phyloP scores from a whole-genome alignment of 1,140 invertebrate genomes.

The Camponotus pennsylvanicus region DNA sequence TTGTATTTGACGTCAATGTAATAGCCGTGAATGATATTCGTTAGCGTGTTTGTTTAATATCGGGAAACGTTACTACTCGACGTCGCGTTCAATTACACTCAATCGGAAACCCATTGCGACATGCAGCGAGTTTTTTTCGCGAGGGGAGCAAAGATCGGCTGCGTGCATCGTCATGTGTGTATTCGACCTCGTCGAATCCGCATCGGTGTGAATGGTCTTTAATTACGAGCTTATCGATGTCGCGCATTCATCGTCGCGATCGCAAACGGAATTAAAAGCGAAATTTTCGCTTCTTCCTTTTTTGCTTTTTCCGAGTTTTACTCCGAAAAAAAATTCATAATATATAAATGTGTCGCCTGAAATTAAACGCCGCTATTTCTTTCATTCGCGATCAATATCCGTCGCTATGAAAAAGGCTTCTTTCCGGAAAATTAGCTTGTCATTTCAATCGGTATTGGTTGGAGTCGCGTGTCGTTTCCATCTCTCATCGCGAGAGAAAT shows the following conservation, averaged over 20 bases:
- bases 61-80: constrained; percentile 37
- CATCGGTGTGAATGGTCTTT: constrained; percentile 44
- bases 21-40: constrained; percentile 48
- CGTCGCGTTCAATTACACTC: constrained; percentile 54
- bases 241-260: constrained; percentile 1
- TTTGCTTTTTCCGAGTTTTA: neutral
- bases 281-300: too few species aligned
- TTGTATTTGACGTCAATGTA: constrained; percentile 35
- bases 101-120: constrained; percentile 50
- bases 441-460: neutral
- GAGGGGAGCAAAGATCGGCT: constrained; percentile 21
- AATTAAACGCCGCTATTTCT: neutral
- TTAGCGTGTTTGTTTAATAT: constrained; percentile 56
- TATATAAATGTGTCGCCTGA: neutral
- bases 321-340: neutral
- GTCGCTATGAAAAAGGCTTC: neutral
- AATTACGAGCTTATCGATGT: constrained; percentile 52
- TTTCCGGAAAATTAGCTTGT: constrained; percentile 20
- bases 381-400: neutral
- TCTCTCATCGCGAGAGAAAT: constrained; percentile 18
- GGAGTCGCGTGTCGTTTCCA: neutral
- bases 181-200: constrained; percentile 19
- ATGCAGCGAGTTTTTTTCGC: constrained; percentile 42
- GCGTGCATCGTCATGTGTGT: neutral
- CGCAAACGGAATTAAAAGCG: neutral